Evolutionary conservation across 2,113 vertebrate species (phyloP).

Genomic region (Sigmodon hispidus): DNA sequence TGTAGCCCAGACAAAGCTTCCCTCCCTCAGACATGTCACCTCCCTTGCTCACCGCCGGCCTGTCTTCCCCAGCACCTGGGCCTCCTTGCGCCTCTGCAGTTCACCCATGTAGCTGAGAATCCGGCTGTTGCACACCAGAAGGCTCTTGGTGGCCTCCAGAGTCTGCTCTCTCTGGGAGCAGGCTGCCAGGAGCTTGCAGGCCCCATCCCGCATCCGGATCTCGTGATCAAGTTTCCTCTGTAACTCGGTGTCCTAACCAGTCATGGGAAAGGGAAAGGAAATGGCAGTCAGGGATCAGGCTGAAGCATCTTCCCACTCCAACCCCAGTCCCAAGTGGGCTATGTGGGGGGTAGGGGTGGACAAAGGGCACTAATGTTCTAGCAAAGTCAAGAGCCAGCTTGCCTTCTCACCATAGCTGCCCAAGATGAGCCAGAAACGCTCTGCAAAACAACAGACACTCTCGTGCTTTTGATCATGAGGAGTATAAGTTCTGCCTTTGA

Average conservation of each 20-base stretch:
- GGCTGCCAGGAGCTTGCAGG: slow-evolving; percentile 93
- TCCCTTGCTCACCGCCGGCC: slow-evolving; percentile 86
- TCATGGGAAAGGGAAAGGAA: background rate
- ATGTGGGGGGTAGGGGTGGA: background rate
- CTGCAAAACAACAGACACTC: background rate
- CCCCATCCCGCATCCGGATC: slow-evolving; percentile 95
- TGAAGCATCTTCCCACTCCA: background rate
- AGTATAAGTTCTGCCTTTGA: slow-evolving; percentile 22
- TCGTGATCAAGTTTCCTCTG: slow-evolving; percentile 96
- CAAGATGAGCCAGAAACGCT: slow-evolving; percentile 27
- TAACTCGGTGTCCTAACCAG: slow-evolving; percentile 93
- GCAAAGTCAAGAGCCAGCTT: background rate
- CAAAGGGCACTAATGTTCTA: background rate
- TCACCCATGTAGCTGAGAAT: slow-evolving; percentile 96
- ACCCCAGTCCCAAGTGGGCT: background rate
- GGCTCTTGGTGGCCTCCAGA: slow-evolving; percentile 93
- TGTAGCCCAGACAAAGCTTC: background rate
- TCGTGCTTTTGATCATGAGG: background rate
- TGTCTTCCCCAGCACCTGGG: slow-evolving; percentile 91
- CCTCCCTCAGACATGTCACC: background rate
- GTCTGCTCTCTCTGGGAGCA: slow-evolving; percentile 94
- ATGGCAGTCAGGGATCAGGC: background rate
- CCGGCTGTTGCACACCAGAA: slow-evolving; percentile 93
- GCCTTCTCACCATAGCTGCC: background rate
- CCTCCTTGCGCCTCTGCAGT: slow-evolving; percentile 95